A percentile compares a stretch with the other conserved stretches of the same genome.
Evolutionary conservation across 2,113 vertebrate species (phyloP).

Genomic region (Arvicanthis niloticus): DNA sequence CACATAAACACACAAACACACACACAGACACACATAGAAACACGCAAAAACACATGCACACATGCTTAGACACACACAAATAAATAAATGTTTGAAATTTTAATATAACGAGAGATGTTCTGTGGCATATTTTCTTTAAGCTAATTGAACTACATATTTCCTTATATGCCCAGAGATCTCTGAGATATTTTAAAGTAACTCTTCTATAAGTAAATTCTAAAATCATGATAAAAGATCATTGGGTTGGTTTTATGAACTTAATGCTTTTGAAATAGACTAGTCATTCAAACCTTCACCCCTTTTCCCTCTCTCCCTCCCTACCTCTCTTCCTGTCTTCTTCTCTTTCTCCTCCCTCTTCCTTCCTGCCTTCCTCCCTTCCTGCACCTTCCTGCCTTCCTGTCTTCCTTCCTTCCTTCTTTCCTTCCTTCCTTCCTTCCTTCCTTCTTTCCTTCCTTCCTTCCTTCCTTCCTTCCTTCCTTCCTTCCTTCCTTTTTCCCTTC

Average conservation of each 20-base stretch:
- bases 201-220: conserved; percentile 36
- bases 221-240: conserved; percentile 2
- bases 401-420: no score
- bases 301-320: neutral
- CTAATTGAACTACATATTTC: neutral
- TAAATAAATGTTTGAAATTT: neutral
- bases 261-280: neutral
- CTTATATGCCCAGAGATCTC: neutral
- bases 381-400: no score
- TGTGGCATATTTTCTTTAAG: neutral
- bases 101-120: neutral
- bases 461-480: no score
- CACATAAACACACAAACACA: neutral
- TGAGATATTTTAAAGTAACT: conserved; percentile 27
- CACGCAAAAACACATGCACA: neutral
- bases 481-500: fast-evolving
- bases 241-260: neutral
- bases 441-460: neutral
- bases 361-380: neutral
- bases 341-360: no score
- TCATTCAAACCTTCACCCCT: neutral
- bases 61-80: neutral
- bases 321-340: no score
- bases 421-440: no score
- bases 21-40: neutral